Conservation (phyloP, 2,797 vertebrate genomes). For the Vultur gryphus region DNA sequence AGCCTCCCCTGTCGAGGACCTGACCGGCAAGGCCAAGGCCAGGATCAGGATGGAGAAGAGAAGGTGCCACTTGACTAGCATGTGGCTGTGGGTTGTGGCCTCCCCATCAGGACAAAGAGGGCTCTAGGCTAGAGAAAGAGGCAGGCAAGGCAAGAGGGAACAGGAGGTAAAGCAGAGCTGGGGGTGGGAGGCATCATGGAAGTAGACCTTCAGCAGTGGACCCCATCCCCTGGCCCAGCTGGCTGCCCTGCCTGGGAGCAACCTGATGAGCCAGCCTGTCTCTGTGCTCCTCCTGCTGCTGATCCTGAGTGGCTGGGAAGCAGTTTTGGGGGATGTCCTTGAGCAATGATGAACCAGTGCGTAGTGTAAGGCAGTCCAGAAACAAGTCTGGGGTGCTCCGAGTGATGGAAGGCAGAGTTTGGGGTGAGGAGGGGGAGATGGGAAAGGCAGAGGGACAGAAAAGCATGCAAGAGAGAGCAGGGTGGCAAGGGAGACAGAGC, state of each 20-base stretch:
- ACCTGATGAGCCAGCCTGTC: not conserved
- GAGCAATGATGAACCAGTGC: not conserved
- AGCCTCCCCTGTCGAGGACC: not conserved
- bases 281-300: not conserved
- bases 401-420: not conserved
- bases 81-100: not conserved
- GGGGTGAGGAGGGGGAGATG: not conserved
- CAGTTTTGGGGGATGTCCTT: not conserved
- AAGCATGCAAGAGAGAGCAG: not conserved
- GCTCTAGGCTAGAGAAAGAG: not conserved
- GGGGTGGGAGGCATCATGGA: too few species aligned
- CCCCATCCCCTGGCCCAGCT: not conserved
- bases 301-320: not conserved
- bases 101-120: not conserved
- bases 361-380: not conserved
- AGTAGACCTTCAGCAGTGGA: not conserved
- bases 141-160: not conserved
- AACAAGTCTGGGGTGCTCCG: not conserved
- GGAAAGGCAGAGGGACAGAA: not conserved
- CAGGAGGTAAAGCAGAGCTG: not conserved
- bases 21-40: not conserved
- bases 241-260: not conserved
- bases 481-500: not conserved
- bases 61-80: not conserved
- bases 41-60: not conserved